A percentile compares a stretch with the other conserved stretches of the same genome.
Conservation (phyloP, 2,888 invertebrate genomes). For the Rapana venosa region DNA sequence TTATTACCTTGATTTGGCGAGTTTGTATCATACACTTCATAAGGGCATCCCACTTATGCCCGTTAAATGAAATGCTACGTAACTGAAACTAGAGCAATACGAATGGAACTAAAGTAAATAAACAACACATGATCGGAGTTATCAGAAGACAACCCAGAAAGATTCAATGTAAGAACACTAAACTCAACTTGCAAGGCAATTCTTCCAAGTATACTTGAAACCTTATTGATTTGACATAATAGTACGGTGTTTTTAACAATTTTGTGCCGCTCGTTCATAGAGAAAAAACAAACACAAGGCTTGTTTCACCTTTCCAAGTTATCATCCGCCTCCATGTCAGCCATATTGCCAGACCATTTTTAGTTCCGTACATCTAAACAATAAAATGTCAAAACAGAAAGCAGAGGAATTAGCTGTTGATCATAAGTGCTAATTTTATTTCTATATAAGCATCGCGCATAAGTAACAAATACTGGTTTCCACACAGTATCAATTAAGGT, state of each 20-base stretch:
- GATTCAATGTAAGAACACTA: no score
- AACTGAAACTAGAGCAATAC: no score
- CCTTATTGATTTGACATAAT: no score
- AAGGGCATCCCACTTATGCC: no score
- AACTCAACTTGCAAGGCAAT: neutral
- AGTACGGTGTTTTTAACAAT: no score
- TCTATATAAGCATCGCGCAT: neutral
- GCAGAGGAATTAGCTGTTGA: neutral
- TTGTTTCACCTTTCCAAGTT: neutral
- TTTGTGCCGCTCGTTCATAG: no score
- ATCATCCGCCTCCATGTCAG: conserved; percentile 25
- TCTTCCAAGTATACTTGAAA: neutral
- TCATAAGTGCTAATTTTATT: neutral
- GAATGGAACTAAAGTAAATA: neutral
- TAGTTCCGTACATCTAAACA: neutral
- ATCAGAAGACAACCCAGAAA: neutral
- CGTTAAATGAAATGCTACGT: no score
- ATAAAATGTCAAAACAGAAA: no score
- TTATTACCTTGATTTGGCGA: no score
- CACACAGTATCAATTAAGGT: no score
- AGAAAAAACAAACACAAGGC: neutral
- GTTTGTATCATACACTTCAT: no score
- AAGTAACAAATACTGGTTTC: neutral
- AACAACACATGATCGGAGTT: neutral
- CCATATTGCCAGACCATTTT: neutral